Percentiles rank a stretch among this genome's conserved stretches.
Conservation (phyloP, 92 coral and sea anemone species). For the Heteractis magnifica region DNA sequence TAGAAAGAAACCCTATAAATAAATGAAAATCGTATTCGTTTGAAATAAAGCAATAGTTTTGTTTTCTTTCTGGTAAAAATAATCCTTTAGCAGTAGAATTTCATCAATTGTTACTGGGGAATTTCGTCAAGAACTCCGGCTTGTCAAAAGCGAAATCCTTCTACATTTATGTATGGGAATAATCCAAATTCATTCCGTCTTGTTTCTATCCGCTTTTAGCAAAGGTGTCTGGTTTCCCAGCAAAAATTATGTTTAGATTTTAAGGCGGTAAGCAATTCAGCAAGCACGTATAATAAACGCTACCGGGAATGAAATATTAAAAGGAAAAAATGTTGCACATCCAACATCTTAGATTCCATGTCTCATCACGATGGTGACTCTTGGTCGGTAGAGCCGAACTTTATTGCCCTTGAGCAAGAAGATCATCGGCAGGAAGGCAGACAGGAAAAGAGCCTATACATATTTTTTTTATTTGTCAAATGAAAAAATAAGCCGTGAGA, state of each 20-base stretch:
- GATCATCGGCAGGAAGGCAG: neutral
- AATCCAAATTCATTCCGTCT: neutral
- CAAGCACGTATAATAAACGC: neutral
- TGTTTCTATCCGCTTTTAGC: conserved; percentile 1
- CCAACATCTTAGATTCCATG: neutral
- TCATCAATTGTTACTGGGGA: neutral
- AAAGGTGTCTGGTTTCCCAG: neutral
- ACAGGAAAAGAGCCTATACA: neutral
- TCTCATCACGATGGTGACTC: neutral
- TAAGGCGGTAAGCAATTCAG: neutral
- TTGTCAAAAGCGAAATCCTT: neutral
- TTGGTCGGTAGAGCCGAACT: neutral
- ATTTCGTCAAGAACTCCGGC: neutral
- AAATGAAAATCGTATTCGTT: neutral
- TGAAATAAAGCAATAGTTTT: conserved; percentile 3
- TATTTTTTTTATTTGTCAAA: neutral
- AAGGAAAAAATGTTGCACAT: neutral
- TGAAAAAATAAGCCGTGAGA: too few species aligned
- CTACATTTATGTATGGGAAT: neutral
- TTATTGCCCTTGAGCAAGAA: neutral
- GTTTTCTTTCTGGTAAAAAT: neutral
- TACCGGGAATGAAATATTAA: too few species aligned
- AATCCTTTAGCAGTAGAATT: neutral
- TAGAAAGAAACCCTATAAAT: neutral
- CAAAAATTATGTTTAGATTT: neutral